Evolutionary conservation across 2,113 vertebrate species (phyloP).

Genomic region (Bufo gargarizans): DNA sequence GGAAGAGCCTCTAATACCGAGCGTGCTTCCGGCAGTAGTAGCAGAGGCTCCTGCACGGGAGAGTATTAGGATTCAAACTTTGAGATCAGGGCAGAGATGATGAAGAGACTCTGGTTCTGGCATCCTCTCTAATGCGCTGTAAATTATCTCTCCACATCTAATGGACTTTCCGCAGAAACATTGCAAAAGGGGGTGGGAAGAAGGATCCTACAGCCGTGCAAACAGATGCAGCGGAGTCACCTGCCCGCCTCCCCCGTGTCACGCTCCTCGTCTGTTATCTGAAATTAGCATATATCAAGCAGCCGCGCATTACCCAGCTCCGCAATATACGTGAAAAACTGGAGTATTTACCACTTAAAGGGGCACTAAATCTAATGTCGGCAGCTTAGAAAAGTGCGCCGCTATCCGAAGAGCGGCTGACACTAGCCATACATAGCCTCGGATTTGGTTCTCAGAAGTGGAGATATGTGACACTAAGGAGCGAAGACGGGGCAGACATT

Average conservation of each 20-base stretch:
- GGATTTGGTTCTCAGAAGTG: background rate
- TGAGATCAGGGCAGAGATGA: constrained; percentile 43
- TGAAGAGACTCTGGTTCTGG: constrained; percentile 4
- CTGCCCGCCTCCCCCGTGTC: constrained; percentile 1
- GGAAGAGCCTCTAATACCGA: background rate
- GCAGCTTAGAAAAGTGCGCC: background rate
- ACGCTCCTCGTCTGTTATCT: constrained; percentile 10
- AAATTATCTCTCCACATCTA: constrained; percentile 28
- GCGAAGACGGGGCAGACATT: background rate
- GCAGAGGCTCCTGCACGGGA: background rate
- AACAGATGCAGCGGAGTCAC: background rate
- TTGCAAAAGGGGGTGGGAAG: constrained; percentile 20
- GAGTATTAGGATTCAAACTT: constrained; percentile 20
- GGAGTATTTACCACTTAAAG: background rate
- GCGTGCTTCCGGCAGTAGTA: background rate
- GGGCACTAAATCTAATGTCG: background rate
- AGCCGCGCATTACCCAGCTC: background rate
- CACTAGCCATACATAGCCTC: background rate
- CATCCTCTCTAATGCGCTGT: constrained; percentile 19
- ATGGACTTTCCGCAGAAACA: constrained; percentile 38
- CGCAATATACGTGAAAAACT: background rate
- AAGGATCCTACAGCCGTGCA: constrained; percentile 1
- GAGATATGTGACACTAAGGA: background rate
- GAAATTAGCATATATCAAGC: constrained; percentile 18
- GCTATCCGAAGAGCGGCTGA: background rate